Base-by-base conservation (phyloP, 2,797 vertebrate species). In the Monodelphis domestica region DNA sequence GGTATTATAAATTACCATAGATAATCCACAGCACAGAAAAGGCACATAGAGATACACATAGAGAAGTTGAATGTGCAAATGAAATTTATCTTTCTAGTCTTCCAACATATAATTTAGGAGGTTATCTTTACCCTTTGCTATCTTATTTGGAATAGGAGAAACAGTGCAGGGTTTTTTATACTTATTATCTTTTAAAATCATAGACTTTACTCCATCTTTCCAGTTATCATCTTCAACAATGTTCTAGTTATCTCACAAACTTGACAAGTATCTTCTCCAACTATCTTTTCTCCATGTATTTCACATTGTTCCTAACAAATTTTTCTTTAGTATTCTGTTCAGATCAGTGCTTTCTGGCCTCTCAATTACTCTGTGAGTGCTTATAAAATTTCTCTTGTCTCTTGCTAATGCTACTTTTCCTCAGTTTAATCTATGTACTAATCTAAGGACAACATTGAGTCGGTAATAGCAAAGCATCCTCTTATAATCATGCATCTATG, bases 91-190 rank as follows among this genome's bases (percentile, higher is more conserved):
- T 38, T 59, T 38, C 63, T 15, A 38, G 17, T 38, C 17, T 38
- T 70, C 21, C 12, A 33, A 33, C 5, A 59, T 59, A 59, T 59
- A 30, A n/a, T 88, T 84, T 70, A 92, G 90, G 5, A 88, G 0
- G 50, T 78, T 78, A 90, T 91, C 24, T 28, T 95, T 96, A 45
- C 1, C 0, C 53, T 87, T 89, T 94, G 63, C 9, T 29, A 88
- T 38, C 1, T 26, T 55, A 91, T 21, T 90, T 28, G 33, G 17
- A 63, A 87, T 70, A 87, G 2, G 90, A 55, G 84, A 2, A 53
- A 91, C 89, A 89, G 29, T 63, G 28, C 0, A 88, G 57, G 57
- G 93, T 90, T 92, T 33, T 24, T 56, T 89, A 0, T n/a, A 88
- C 93, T 90, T 33, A 28, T 3, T 90, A 10, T 89, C 29, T 92